A percentile compares a stretch with the other conserved stretches of the same genome.
Conservation (phyloP, 2,797 vertebrate genomes). For the Brachymystax lenok region DNA sequence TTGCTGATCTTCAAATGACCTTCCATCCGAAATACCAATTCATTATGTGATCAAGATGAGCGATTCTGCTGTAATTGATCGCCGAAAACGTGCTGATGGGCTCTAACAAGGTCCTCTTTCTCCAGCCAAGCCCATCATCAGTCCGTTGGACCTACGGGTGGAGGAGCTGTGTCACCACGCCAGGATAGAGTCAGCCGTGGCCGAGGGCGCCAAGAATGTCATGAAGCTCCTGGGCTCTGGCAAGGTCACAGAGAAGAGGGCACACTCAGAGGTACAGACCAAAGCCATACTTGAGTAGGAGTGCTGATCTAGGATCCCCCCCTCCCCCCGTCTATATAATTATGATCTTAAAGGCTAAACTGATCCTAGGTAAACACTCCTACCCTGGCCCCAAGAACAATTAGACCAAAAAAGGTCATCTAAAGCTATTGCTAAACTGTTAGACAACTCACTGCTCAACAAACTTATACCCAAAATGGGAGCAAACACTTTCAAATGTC, state of each 20-base stretch:
- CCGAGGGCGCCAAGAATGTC: constrained; percentile 97
- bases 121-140: constrained; percentile 92
- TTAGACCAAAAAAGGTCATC: background rate
- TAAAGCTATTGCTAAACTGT: background rate
- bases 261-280: constrained; percentile 88
- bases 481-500: background rate
- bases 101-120: background rate
- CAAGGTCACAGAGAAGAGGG: constrained; percentile 95
- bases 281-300: background rate
- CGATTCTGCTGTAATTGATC: background rate
- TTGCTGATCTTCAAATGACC: no score
- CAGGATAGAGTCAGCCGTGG: constrained; percentile 95
- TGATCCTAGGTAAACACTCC: background rate
- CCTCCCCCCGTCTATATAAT: background rate
- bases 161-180: constrained; percentile 97
- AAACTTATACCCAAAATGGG: background rate
- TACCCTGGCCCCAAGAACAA: background rate
- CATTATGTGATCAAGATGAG: no score
- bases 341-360: background rate
- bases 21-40: no score
- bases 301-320: background rate
- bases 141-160: constrained; percentile 92
- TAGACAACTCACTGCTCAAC: background rate
- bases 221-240: constrained; percentile 94
- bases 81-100: background rate